Percentiles rank a stretch among this genome's conserved stretches.
Evolutionary conservation across 2,888 invertebrate genomes (phyloP).

Genomic region (Lysandra bellargus): DNA sequence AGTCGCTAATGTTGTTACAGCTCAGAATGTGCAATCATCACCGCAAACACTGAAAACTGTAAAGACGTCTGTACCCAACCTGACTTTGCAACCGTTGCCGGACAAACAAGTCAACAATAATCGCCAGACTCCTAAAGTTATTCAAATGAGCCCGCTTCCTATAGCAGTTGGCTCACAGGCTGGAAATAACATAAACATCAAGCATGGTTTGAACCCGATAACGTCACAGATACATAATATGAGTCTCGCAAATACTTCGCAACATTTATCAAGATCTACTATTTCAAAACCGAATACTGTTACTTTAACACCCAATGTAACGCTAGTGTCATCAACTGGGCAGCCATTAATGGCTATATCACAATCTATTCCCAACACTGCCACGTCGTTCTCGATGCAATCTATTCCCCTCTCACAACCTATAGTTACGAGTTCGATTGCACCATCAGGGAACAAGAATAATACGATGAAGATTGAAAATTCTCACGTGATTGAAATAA

Average conservation of each 20-base stretch:
- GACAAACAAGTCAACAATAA: conserved; percentile 65
- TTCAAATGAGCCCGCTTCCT: conserved; percentile 66
- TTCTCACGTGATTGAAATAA: conserved; percentile 73
- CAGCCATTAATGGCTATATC: conserved; percentile 77
- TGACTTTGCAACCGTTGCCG: conserved; percentile 73
- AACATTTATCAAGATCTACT: conserved; percentile 60
- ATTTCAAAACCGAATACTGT: conserved; percentile 63
- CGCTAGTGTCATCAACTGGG: conserved; percentile 70
- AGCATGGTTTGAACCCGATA: conserved; percentile 71
- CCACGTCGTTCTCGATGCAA: conserved; percentile 66
- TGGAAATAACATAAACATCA: conserved; percentile 60
- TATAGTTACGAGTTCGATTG: conserved; percentile 73
- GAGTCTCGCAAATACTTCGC: conserved; percentile 65
- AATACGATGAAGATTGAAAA: conserved; percentile 67
- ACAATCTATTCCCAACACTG: conserved; percentile 66
- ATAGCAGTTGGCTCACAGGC: conserved; percentile 60
- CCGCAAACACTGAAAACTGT: conserved; percentile 66
- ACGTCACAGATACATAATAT: conserved; percentile 74
- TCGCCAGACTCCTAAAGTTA: conserved; percentile 70
- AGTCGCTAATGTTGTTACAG: conserved; percentile 67
- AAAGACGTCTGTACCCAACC: conserved; percentile 68
- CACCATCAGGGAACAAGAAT: conserved; percentile 64
- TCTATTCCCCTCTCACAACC: conserved; percentile 74
- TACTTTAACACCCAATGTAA: conserved; percentile 70
- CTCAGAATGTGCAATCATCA: conserved; percentile 67